These are phyloP conservation scores for Cosmia trapezina DNA, from an alignment of 2,888 invertebrate genomes.

Conservation along the genomic window DNA sequence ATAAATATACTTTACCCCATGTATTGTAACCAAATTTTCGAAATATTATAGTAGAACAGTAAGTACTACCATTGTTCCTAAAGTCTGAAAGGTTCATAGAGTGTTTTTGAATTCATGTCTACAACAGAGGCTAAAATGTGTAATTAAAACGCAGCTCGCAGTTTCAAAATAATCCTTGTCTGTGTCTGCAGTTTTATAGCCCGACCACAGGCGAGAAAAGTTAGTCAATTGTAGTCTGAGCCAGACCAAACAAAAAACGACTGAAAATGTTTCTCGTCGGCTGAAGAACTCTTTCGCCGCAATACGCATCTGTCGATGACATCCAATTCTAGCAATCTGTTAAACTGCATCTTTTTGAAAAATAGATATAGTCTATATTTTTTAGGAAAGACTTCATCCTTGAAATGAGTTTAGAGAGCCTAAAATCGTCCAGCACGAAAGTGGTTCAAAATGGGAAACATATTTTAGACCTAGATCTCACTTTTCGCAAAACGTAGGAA, in stretches of 20 bases:
- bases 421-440: not conserved
- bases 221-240: conserved; percentile 53
- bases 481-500: not conserved
- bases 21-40: conserved; percentile 1
- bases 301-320: conserved; percentile 22
- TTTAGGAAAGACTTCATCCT: not conserved
- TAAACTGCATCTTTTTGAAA: conserved; percentile 10
- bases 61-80: conserved; percentile 4
- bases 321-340: conserved; percentile 18
- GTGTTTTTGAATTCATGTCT: conserved; percentile 12
- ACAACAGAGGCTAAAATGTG: conserved; percentile 6
- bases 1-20: not conserved
- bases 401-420: not conserved
- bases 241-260: conserved; percentile 45
- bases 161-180: conserved; percentile 50
- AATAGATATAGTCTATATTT: not conserved
- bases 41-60: conserved; percentile 7
- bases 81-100: conserved; percentile 17
- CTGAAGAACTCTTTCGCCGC: conserved; percentile 16
- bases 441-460: conserved; percentile 4
- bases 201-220: conserved; percentile 46
- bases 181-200: conserved; percentile 46
- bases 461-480: not conserved
- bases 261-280: conserved; percentile 39
- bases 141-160: conserved; percentile 41